phyloP scores from a whole-genome alignment of 2,113 vertebrate genomes.

The Antechinus stuartii region DNA sequence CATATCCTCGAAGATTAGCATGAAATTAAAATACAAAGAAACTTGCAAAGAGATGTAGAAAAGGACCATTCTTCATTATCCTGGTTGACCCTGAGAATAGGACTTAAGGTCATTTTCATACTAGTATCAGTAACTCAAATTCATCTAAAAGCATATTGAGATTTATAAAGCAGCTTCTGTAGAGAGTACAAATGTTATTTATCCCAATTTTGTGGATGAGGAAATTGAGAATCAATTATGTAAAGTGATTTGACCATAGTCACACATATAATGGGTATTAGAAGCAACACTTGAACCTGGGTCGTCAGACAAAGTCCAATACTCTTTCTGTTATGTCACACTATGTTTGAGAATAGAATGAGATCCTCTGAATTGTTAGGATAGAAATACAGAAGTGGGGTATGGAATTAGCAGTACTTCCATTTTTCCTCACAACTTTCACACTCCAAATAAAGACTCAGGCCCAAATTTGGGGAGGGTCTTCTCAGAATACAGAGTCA shows the following conservation, averaged over 20 bases:
- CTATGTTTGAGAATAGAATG: not conserved
- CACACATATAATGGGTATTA: not conserved
- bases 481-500: not conserved
- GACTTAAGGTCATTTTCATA: not conserved
- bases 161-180: not conserved
- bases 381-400: not conserved
- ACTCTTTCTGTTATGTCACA: not conserved
- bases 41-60: not conserved
- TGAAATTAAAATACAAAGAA: not conserved
- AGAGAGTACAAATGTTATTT: not conserved
- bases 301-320: not conserved
- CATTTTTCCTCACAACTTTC: not conserved
- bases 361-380: not conserved
- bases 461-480: not conserved
- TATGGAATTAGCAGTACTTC: not conserved
- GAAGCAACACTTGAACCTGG: not conserved
- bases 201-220: not conserved
- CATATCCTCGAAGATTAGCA: not conserved
- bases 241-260: accelerated
- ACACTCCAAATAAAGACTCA: not conserved
- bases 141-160: not conserved
- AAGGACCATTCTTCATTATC: not conserved
- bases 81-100: not conserved
- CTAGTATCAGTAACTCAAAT: not conserved
- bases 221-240: not conserved